Evolutionary conservation across 2,888 invertebrate species (phyloP).

Genomic region (Synergus japonicus): DNA sequence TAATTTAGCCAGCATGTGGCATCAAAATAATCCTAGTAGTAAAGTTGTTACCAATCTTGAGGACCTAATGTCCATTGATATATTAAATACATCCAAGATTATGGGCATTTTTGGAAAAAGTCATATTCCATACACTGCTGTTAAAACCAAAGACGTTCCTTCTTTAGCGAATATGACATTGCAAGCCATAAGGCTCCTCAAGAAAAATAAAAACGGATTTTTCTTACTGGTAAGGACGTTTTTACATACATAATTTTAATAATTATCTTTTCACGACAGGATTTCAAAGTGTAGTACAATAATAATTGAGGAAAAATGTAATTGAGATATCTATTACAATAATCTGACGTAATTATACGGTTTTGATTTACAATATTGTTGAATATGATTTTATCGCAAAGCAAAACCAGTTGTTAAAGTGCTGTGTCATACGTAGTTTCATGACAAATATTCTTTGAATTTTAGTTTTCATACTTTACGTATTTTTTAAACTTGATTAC

Average conservation of each 20-base stretch:
- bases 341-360: neutral
- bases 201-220: conserved; percentile 78
- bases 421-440: neutral
- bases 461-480: no score
- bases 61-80: conserved; percentile 76
- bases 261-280: neutral
- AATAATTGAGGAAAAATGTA: neutral
- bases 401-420: neutral
- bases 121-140: conserved; percentile 80
- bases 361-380: neutral
- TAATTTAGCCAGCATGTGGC: conserved; percentile 81
- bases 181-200: conserved; percentile 79
- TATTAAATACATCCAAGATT: conserved; percentile 76
- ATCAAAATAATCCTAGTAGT: conserved; percentile 72
- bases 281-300: neutral
- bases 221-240: conserved; percentile 78
- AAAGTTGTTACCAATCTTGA: conserved; percentile 75
- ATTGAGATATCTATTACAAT: neutral
- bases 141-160: conserved; percentile 78
- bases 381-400: neutral
- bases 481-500: no score
- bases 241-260: conserved; percentile 9
- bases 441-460: no score
- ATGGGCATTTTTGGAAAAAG: conserved; percentile 80
- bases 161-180: conserved; percentile 81